Evolutionary conservation across 2,797 vertebrate genomes (phyloP).

Genomic region (Epinephelus coioides): DNA sequence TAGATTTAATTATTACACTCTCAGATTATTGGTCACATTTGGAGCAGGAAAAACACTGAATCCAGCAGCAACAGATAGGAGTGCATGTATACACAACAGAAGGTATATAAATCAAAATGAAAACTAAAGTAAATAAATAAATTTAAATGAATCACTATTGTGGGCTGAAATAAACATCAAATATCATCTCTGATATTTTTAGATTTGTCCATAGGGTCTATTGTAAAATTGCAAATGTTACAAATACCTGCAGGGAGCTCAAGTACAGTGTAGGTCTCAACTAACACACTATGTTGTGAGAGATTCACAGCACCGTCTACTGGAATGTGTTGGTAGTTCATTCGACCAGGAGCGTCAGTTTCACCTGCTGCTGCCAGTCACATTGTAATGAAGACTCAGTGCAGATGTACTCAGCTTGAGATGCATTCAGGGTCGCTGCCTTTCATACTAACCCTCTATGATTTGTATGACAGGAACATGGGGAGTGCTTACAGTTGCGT

Average conservation of each 20-base stretch:
- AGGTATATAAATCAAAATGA: too few species aligned
- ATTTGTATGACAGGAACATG: not conserved
- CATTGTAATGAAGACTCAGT: not conserved
- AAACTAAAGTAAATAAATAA: too few species aligned
- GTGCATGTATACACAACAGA: too few species aligned
- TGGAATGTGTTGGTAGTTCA: slow-evolving; percentile 12
- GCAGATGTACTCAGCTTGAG: not conserved
- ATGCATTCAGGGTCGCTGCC: not conserved
- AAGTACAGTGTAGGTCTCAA: not conserved
- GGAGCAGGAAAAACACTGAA: too few species aligned
- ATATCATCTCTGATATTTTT: too few species aligned
- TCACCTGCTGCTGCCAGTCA: slow-evolving; percentile 13
- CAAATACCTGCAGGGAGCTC: not conserved
- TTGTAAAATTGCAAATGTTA: too few species aligned
- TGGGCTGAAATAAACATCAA: too few species aligned
- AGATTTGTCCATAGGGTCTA: too few species aligned
- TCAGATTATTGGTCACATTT: too few species aligned
- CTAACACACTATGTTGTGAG: not conserved
- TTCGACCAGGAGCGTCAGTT: not conserved
- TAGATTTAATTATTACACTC: too few species aligned
- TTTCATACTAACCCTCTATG: not conserved
- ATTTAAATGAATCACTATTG: too few species aligned
- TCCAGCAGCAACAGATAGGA: too few species aligned
- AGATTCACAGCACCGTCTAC: slow-evolving; percentile 35
- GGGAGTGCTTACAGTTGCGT: not conserved